Conservation (phyloP, 2,113 vertebrate genomes). For the Mustela nigripes region DNA sequence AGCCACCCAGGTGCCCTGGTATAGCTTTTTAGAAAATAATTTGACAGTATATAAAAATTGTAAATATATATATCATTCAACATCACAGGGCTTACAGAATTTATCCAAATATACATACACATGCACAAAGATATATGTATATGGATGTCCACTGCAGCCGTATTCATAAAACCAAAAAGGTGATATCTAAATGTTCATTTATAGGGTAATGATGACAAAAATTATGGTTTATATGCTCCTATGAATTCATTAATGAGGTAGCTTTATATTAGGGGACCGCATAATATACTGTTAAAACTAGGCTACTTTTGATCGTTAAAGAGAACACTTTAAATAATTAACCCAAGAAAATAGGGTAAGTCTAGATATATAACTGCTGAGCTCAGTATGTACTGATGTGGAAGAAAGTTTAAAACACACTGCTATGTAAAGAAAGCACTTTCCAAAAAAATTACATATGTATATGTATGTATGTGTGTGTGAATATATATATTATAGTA, state of each 20-base stretch:
- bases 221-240: not conserved
- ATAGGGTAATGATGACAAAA: not conserved
- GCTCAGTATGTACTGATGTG: not conserved
- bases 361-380: not conserved
- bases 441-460: not conserved
- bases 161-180: not conserved
- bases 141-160: not conserved
- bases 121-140: not conserved
- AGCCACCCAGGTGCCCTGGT: too few relatives aligned
- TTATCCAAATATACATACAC: not conserved
- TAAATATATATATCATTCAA: not conserved
- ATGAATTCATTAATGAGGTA: constrained; percentile 30
- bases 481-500: not conserved
- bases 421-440: not conserved
- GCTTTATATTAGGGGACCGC: not conserved
- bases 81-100: not conserved
- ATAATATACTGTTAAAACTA: constrained; percentile 11
- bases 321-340: not conserved
- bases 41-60: not conserved
- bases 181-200: not conserved
- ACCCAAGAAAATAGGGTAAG: not conserved
- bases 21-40: constrained; percentile 34
- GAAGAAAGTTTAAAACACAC: not conserved
- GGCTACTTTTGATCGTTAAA: constrained; percentile 36
- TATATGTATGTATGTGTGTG: not conserved